Evolutionary conservation across 2,888 invertebrate species (phyloP).

Genomic region (Lydus trimaculatus): DNA sequence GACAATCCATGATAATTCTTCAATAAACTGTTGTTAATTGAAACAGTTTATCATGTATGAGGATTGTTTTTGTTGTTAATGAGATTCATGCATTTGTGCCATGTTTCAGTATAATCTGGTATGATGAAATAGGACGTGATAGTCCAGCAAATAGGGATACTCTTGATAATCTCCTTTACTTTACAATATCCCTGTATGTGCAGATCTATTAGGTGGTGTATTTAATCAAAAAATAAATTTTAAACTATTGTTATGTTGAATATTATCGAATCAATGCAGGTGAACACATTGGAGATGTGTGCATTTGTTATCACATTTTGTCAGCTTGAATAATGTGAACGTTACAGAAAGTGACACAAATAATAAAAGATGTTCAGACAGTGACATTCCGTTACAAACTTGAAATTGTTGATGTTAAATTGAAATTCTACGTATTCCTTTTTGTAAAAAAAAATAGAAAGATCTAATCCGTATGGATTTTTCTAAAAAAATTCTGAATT

Average conservation of each 20-base stretch:
- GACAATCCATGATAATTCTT: too few relatives aligned
- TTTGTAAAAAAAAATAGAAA: too few relatives aligned
- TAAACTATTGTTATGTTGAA: too few relatives aligned
- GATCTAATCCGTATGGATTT: not conserved
- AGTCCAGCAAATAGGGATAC: conserved; percentile 37
- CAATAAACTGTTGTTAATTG: not conserved
- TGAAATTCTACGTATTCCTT: too few relatives aligned
- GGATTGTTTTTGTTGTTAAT: not conserved
- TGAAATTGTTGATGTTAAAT: too few relatives aligned
- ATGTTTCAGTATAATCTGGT: conserved; percentile 26
- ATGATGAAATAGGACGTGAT: conserved; percentile 37
- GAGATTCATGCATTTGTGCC: not conserved
- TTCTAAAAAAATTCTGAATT: not conserved
- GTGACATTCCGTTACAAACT: too few relatives aligned
- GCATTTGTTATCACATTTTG: too few relatives aligned
- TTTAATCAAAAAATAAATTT: too few relatives aligned
- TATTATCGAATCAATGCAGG: too few relatives aligned
- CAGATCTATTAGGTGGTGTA: conserved; percentile 12
- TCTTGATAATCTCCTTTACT: conserved; percentile 35
- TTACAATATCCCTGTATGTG: conserved; percentile 16
- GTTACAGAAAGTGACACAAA: not conserved
- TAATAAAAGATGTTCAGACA: too few relatives aligned
- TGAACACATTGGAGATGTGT: not conserved
- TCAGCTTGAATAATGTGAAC: not conserved
- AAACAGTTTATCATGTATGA: not conserved